Conservation (phyloP, 1,140 invertebrate genomes). For the Bombus difficillimus region DNA sequence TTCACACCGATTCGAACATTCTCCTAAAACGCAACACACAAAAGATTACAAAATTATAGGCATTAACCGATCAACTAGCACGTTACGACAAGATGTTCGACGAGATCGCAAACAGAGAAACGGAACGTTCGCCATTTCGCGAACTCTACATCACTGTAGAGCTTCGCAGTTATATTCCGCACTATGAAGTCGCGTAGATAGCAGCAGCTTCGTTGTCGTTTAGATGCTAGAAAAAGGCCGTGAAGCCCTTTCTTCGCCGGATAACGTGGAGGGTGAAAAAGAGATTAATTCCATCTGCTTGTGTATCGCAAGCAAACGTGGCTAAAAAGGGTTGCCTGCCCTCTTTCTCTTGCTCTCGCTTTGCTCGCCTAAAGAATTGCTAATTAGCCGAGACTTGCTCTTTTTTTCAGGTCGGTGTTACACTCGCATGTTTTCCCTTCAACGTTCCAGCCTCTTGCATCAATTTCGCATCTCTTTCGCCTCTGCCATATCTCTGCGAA, state of each 20-base stretch:
- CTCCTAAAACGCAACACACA: too few species aligned
- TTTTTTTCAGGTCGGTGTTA: neutral
- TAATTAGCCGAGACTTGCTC: constrained; percentile 63
- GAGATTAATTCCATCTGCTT: constrained; percentile 69
- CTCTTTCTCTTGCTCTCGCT: constrained; percentile 44
- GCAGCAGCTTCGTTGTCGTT: neutral
- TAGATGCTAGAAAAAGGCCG: neutral
- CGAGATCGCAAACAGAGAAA: neutral
- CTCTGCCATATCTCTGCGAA: neutral
- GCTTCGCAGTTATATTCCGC: neutral
- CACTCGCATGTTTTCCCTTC: neutral
- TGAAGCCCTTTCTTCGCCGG: constrained; percentile 35
- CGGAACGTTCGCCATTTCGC: neutral
- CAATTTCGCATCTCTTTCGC: neutral
- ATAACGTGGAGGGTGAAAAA: constrained; percentile 57
- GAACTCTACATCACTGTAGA: too few species aligned
- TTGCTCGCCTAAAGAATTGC: constrained; percentile 62
- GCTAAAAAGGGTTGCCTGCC: constrained; percentile 41
- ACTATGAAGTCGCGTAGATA: too few species aligned
- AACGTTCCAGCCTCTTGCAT: neutral
- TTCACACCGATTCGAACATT: too few species aligned
- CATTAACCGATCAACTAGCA: neutral
- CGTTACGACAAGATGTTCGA: neutral
- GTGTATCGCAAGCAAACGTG: constrained; percentile 68
- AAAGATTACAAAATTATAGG: neutral